These are phyloP conservation scores for Neoscelio sp. DNA, from an alignment of 2,888 invertebrate species.

Conservation along the genomic window DNA sequence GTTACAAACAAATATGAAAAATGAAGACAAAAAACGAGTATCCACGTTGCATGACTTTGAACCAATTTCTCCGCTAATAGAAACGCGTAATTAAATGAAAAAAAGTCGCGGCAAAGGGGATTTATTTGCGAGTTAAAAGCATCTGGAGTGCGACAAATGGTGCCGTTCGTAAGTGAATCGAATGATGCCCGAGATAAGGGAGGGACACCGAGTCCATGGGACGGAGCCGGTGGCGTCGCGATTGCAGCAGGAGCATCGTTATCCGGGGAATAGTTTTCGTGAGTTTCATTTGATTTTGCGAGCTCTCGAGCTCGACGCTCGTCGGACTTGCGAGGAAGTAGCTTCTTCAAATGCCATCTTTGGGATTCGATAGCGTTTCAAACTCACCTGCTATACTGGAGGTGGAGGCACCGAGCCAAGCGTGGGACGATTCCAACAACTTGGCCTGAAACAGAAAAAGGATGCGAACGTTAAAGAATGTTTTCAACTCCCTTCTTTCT, in stretches of 20 bases:
- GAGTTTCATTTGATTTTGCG: constrained; percentile 67
- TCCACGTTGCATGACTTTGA: constrained; percentile 48
- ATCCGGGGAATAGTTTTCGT: constrained; percentile 63
- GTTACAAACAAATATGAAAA: no score
- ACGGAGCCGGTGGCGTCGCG: constrained; percentile 15
- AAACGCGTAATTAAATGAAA: constrained; percentile 59
- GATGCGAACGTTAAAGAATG: constrained; percentile 17
- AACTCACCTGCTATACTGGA: constrained; percentile 96
- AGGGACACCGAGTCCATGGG: constrained; percentile 26
- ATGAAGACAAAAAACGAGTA: constrained; percentile 39
- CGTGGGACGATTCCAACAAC: constrained; percentile 95
- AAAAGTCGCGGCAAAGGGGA: constrained; percentile 56
- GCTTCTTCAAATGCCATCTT: constrained; percentile 61
- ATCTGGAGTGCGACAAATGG: constrained; percentile 60
- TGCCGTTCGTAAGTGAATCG: constrained; percentile 61
- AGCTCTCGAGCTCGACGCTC: constrained; percentile 59
- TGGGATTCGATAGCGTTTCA: constrained; percentile 66
- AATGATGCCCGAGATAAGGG: constrained; percentile 54
- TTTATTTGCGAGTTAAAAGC: constrained; percentile 61
- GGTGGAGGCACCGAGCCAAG: constrained; percentile 95
- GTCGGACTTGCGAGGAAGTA: constrained; percentile 37
- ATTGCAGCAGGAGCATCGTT: constrained; percentile 34
- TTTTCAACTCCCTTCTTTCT: neutral
- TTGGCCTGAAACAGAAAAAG: constrained; percentile 90
- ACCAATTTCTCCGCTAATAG: constrained; percentile 56